phyloP scores from a whole-genome alignment of 2,888 invertebrate species.

The Chrysolina haemoptera region DNA sequence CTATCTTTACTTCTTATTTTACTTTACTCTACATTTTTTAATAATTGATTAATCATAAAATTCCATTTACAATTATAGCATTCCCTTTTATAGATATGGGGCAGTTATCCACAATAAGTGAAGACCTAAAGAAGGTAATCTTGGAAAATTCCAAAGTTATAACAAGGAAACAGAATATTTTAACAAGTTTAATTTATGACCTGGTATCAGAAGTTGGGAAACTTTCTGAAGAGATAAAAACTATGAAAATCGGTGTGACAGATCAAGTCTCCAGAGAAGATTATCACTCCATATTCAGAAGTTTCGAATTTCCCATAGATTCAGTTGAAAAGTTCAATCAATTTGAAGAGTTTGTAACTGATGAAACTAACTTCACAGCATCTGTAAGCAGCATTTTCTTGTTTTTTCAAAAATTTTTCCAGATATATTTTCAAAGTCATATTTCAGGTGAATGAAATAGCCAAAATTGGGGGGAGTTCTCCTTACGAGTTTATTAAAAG shows the following conservation, averaged over 20 bases:
- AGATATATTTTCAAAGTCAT: slow-evolving; percentile 4
- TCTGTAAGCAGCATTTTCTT: not conserved
- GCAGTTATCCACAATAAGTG: not conserved
- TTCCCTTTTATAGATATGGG: not conserved
- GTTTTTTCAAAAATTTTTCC: not conserved
- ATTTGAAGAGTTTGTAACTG: not conserved
- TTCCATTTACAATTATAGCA: not conserved
- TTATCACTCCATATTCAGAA: not conserved
- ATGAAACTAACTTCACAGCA: not conserved
- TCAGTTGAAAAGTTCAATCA: not conserved
- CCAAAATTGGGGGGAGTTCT: slow-evolving; percentile 22
- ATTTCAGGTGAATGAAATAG: slow-evolving; percentile 18
- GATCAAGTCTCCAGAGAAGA: not conserved
- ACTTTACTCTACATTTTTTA: not conserved
- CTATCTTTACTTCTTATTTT: no score
- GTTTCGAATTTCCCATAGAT: not conserved
- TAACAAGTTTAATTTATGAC: not conserved
- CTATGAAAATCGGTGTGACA: not conserved
- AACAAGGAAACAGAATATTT: not conserved
- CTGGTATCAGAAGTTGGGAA: not conserved
- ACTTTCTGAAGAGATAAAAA: not conserved
- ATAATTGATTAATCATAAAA: not conserved
- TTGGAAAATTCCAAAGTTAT: not conserved
- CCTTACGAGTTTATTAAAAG: slow-evolving; percentile 18
- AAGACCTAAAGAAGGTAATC: not conserved